Evolutionary conservation across 1,140 invertebrate species (phyloP).

Genomic region (Ceratina japonica): DNA sequence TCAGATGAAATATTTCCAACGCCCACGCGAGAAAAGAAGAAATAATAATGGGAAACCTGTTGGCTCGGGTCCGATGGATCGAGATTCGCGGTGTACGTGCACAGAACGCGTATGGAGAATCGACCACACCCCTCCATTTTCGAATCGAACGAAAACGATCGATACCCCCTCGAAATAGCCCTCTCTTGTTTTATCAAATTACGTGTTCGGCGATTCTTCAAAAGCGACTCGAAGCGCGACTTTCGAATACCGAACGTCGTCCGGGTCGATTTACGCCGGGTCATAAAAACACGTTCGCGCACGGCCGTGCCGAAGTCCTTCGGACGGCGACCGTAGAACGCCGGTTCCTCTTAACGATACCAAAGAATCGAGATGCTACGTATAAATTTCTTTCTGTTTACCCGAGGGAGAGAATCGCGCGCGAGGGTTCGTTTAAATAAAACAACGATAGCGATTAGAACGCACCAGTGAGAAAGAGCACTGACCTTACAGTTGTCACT

Average conservation of each 20-base stretch:
- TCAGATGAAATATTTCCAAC: background rate
- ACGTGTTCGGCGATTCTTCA: background rate
- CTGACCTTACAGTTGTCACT: constrained; percentile 67
- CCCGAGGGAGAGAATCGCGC: background rate
- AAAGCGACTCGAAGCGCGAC: background rate
- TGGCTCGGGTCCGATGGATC: background rate
- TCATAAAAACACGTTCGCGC: constrained; percentile 7
- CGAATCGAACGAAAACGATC: constrained; percentile 45
- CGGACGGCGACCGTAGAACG: background rate
- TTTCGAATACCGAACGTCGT: background rate
- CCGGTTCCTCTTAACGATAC: background rate
- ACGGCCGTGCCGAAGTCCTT: background rate
- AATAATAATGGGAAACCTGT: background rate
- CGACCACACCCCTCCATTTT: constrained; percentile 60
- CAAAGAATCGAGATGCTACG: background rate
- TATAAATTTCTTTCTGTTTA: background rate
- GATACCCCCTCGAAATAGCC: constrained; percentile 40
- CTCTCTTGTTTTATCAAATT: background rate
- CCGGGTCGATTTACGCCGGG: background rate
- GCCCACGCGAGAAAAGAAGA: background rate
- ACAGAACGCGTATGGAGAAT: constrained; percentile 6
- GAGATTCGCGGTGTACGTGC: background rate
- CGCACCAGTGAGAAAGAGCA: constrained; percentile 35
- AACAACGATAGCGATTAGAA: constrained; percentile 1
- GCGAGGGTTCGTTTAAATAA: constrained; percentile 7